Evolutionary conservation across 2,797 vertebrate species (phyloP).

Genomic region (Tapera naevia): DNA sequence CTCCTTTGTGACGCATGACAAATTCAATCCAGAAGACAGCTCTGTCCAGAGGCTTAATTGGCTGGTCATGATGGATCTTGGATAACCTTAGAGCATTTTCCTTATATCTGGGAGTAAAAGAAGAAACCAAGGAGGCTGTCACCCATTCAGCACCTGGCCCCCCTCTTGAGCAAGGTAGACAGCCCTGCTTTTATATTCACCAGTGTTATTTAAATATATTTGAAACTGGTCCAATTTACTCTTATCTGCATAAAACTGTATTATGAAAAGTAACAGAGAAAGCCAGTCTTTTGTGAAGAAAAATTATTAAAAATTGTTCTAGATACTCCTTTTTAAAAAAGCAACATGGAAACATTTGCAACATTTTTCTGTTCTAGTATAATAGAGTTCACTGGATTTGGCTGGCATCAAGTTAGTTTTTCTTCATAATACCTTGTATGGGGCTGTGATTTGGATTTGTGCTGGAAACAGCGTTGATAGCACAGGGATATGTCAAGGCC

Average conservation of each 20-base stretch:
- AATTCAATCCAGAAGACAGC: slow-evolving; percentile 88
- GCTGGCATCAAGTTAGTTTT: neutral
- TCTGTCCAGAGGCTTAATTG: slow-evolving; percentile 79
- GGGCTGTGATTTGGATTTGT: neutral
- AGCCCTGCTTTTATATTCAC: neutral
- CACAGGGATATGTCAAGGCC: too few species aligned
- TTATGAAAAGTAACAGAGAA: neutral
- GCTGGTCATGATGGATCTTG: slow-evolving; percentile 85
- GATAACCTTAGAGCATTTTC: slow-evolving; percentile 79
- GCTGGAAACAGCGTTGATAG: neutral
- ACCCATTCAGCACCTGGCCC: neutral
- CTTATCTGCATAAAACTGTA: neutral
- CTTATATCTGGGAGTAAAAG: slow-evolving; percentile 75
- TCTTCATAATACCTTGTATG: neutral
- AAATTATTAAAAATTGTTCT: neutral
- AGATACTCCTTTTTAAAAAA: neutral
- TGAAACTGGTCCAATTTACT: neutral
- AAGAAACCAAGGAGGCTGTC: neutral
- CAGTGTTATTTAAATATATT: neutral
- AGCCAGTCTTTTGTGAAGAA: neutral
- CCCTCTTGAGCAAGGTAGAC: neutral
- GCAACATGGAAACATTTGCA: neutral
- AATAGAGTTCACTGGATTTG: neutral
- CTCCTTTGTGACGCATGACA: slow-evolving; percentile 86
- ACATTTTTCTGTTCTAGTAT: neutral